Evolutionary conservation across 2,888 invertebrate genomes (phyloP).

Genomic region (Resseliella maxima): DNA sequence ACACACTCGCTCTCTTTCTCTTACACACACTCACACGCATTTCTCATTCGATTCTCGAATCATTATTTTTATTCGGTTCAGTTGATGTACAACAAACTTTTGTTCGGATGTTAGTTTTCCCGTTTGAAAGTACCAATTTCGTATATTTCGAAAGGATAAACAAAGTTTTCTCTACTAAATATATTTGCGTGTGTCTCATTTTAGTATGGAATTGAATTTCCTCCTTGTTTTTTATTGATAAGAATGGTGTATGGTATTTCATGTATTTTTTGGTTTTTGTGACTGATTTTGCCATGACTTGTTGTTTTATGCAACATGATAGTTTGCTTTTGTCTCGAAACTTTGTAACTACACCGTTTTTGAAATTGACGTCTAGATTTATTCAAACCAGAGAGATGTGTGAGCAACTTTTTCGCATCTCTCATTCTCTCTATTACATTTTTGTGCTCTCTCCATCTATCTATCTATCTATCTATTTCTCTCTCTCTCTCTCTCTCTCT

Average conservation of each 20-base stretch:
- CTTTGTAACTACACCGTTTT: neutral
- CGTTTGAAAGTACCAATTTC: slow-evolving; percentile 16
- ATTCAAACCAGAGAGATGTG: neutral
- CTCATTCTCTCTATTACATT: neutral
- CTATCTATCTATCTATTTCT: neutral
- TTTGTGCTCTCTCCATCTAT: neutral
- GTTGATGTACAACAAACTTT: slow-evolving; percentile 26
- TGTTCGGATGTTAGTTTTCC: slow-evolving; percentile 17
- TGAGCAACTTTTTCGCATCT: neutral
- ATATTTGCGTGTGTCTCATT: neutral
- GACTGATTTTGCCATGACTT: neutral
- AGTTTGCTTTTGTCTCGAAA: slow-evolving; percentile 25
- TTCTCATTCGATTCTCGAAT: neutral
- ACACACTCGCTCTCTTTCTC: neutral
- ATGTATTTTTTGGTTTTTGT: neutral
- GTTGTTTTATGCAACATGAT: neutral
- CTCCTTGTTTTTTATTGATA: neutral
- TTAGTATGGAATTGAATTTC: neutral
- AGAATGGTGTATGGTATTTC: neutral
- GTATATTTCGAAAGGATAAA: neutral
- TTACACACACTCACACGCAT: neutral
- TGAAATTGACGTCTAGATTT: neutral
- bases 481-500: no score
- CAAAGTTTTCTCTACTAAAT: neutral
- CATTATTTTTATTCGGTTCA: slow-evolving; percentile 53